phyloP scores from a whole-genome alignment of 1,140 invertebrate genomes.

The Subanguina moxae region DNA sequence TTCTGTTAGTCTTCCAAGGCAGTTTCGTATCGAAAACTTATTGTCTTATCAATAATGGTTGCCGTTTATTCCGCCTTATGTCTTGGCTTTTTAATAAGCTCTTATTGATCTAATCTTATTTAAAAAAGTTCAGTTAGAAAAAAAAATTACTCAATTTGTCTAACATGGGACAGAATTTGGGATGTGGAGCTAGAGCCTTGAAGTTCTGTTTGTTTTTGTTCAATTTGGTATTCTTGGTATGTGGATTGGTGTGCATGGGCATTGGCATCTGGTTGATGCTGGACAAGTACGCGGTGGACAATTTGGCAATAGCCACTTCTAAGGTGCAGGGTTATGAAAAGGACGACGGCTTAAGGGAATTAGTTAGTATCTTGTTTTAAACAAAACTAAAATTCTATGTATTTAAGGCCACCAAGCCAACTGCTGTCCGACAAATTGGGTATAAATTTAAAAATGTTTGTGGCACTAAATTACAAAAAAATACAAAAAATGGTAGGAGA shows the following conservation, averaged over 20 bases:
- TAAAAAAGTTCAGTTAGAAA: no score
- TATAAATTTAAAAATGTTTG: conserved; percentile 9
- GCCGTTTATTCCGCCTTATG: no score
- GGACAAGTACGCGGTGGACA: conserved; percentile 58
- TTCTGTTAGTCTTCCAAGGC: no score
- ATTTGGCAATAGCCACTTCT: conserved; percentile 52
- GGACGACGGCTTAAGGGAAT: conserved; percentile 53
- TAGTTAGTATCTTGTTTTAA: conserved; percentile 32
- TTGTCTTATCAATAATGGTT: no score
- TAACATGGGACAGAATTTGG: conserved; percentile 7
- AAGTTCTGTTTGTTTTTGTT: conserved; percentile 57
- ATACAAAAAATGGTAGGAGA: no score
- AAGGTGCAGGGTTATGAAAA: conserved; percentile 54
- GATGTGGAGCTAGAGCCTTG: conserved; percentile 47
- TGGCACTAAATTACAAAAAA: no score
- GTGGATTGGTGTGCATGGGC: conserved; percentile 53
- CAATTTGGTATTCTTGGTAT: conserved; percentile 57
- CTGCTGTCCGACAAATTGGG: conserved; percentile 58
- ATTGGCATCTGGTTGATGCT: conserved; percentile 55
- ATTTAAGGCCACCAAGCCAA: conserved; percentile 52
- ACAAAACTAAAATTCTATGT: conserved; percentile 18
- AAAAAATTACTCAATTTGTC: no score
- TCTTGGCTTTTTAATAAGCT: no score
- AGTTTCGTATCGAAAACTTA: no score
- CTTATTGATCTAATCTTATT: no score